Evolutionary conservation across 2,888 invertebrate genomes (phyloP).

Genomic region (Prenolepis imparis): DNA sequence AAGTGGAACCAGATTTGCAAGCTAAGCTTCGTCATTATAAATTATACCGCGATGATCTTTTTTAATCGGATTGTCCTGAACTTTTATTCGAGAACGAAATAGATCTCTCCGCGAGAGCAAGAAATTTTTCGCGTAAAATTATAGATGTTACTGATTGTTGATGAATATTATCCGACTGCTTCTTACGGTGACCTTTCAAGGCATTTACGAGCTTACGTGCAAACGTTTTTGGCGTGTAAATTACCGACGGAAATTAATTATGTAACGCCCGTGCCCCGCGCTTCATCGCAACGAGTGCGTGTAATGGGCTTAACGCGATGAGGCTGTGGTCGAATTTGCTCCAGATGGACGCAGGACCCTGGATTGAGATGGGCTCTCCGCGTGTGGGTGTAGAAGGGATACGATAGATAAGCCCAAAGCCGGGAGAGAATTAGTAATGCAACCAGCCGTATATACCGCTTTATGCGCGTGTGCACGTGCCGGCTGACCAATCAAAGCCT

Average conservation of each 20-base stretch:
- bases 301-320: conserved; percentile 61
- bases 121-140: not conserved
- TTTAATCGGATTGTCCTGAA: not conserved
- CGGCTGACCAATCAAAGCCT: conserved; percentile 81
- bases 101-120: not conserved
- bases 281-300: conserved; percentile 46
- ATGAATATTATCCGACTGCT: not conserved
- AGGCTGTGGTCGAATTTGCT: conserved; percentile 45
- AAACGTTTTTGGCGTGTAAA: conserved; percentile 39
- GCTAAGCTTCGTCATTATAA: not conserved
- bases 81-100: not conserved
- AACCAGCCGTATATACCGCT: conserved; percentile 71
- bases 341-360: conserved; percentile 65
- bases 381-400: conserved; percentile 36
- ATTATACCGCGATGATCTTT: not conserved
- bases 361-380: conserved; percentile 69
- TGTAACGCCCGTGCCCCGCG: conserved; percentile 39
- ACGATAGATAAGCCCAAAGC: conserved; percentile 75
- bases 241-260: conserved; percentile 50
- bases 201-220: conserved; percentile 23
- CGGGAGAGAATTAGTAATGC: conserved; percentile 79
- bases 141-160: not conserved
- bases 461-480: conserved; percentile 74
- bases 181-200: not conserved
- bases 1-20: not conserved